Evolutionary conservation across 1,140 invertebrate species (phyloP).

Genomic region (Pogonomyrmex californicus): DNA sequence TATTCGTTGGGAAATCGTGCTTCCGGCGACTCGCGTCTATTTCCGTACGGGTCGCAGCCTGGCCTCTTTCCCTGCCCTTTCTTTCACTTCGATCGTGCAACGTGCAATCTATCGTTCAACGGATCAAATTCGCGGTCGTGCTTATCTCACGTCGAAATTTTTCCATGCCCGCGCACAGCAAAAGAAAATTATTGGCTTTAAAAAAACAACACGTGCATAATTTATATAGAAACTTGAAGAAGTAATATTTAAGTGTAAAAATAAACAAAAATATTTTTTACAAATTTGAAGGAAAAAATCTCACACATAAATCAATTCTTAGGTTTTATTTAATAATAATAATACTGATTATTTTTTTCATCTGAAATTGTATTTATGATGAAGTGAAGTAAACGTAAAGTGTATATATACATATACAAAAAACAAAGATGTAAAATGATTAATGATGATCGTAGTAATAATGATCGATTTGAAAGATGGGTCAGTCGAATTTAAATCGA

Average conservation of each 20-base stretch:
- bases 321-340: neutral
- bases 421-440: slow-evolving; percentile 10
- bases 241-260: neutral
- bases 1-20: slow-evolving; percentile 73
- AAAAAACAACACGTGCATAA: neutral
- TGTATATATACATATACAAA: neutral
- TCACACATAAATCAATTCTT: too few relatives aligned
- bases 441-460: slow-evolving; percentile 19
- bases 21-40: slow-evolving; percentile 74
- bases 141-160: neutral
- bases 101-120: slow-evolving; percentile 52
- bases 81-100: slow-evolving; percentile 40
- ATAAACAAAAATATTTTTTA: too few relatives aligned
- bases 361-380: too few relatives aligned
- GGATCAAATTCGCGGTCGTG: slow-evolving; percentile 58
- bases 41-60: slow-evolving; percentile 55
- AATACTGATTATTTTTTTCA: neutral
- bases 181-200: neutral
- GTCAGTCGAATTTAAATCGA: slow-evolving; percentile 5
- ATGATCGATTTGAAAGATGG: neutral
- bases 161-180: neutral
- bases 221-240: neutral
- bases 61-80: slow-evolving; percentile 38
- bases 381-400: neutral
- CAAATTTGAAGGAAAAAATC: too few relatives aligned